These are phyloP conservation scores for Archivesica marissinica DNA, from an alignment of 1,140 invertebrate species.

Conservation along the genomic window DNA sequence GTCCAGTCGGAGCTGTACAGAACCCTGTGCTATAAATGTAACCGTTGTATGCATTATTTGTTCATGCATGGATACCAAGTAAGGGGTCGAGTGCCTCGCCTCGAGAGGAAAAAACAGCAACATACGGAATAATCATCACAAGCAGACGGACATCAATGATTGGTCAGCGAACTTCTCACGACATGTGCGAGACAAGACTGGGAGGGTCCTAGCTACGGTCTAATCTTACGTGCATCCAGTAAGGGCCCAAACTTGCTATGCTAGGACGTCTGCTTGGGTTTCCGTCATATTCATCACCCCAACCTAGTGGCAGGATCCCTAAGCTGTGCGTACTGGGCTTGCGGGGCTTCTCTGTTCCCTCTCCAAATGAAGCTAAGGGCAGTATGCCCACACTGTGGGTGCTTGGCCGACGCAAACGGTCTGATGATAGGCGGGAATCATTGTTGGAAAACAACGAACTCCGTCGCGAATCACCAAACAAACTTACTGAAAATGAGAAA, in stretches of 20 bases:
- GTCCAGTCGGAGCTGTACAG: too few species aligned
- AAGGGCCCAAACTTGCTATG: conserved; percentile 76
- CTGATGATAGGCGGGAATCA: conserved; percentile 66
- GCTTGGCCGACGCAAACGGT: conserved; percentile 73
- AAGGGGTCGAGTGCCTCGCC: too few species aligned
- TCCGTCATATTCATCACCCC: conserved; percentile 73
- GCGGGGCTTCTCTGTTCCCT: conserved; percentile 75
- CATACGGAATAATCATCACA: too few species aligned
- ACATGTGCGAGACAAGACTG: conserved; percentile 29
- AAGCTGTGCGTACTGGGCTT: conserved; percentile 80
- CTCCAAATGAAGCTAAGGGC: conserved; percentile 80
- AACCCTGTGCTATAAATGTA: too few species aligned
- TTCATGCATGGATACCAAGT: too few species aligned
- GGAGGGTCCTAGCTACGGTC: neutral
- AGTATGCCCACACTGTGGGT: conserved; percentile 80
- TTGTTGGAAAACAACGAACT: conserved; percentile 65
- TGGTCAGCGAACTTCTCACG: conserved; percentile 16
- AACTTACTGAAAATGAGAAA: conserved; percentile 79
- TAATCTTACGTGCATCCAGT: conserved; percentile 72
- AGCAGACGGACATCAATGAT: neutral
- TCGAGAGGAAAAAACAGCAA: too few species aligned
- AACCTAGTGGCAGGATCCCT: conserved; percentile 76
- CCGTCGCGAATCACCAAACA: conserved; percentile 75
- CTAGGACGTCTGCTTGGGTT: conserved; percentile 74
- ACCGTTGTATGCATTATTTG: too few species aligned